Conservation (phyloP, 2,113 vertebrate genomes). For the Gracilinanus agilis region DNA sequence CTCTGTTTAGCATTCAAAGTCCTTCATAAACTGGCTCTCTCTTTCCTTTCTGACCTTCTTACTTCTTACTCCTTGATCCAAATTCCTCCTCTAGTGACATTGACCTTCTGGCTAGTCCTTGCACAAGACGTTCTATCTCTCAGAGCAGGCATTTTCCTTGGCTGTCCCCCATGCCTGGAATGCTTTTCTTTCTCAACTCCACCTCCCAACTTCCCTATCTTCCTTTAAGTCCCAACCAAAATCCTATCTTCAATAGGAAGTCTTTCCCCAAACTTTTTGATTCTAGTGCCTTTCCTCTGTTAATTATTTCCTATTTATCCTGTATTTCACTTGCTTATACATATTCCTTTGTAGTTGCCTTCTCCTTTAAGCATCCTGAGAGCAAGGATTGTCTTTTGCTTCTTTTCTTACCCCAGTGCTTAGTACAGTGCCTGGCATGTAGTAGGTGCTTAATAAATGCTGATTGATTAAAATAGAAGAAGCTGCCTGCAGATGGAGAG, state of each 20-base stretch:
- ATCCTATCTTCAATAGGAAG: neutral
- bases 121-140: neutral
- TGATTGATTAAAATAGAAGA: neutral
- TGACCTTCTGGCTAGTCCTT: neutral
- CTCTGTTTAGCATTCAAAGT: neutral
- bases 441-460: neutral
- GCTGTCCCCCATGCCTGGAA: neutral
- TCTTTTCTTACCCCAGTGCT: neutral
- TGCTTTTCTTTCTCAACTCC: neutral
- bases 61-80: neutral
- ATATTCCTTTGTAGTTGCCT: neutral
- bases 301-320: neutral
- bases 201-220: neutral
- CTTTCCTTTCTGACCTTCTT: neutral
- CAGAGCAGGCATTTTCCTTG: neutral
- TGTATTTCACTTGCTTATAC: neutral
- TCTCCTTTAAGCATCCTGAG: neutral
- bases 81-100: neutral
- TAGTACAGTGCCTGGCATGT: neutral
- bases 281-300: neutral
- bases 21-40: neutral
- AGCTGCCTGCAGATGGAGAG: neutral
- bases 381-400: neutral
- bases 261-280: neutral
- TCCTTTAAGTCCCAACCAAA: neutral